Conservation (phyloP, 2,113 vertebrate species). For the Cebidichthys violaceus region DNA sequence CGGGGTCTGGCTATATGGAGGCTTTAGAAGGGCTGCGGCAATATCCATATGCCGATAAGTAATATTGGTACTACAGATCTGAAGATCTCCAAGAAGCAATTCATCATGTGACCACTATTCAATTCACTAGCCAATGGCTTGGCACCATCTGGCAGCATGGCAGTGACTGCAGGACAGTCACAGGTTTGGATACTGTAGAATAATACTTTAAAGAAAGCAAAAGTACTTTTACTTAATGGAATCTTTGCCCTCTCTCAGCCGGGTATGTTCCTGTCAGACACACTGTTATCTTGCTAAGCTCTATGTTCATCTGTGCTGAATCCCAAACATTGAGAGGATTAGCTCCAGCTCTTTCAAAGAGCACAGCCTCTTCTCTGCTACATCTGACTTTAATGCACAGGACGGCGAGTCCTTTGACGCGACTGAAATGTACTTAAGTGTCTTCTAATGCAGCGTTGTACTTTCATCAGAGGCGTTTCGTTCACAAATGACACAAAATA, state of each 20-base stretch:
- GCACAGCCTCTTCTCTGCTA: neutral
- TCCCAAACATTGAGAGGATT: neutral
- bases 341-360: neutral
- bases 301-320: neutral
- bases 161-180: neutral
- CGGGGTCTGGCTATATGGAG: neutral
- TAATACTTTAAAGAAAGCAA: neutral
- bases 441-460: neutral
- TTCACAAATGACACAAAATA: neutral
- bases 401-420: neutral
- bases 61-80: neutral
- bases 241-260: neutral
- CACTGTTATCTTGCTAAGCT: neutral
- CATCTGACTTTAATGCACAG: neutral
- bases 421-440: neutral
- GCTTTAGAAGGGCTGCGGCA: slow-evolving; percentile 27
- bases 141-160: neutral
- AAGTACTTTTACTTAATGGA: neutral
- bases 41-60: neutral
- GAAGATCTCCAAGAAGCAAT: neutral
- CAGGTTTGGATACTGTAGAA: neutral
- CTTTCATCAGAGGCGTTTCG: neutral
- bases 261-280: neutral
- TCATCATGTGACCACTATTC: neutral
- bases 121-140: neutral